Conservation (phyloP, 2,113 vertebrate genomes). For the Labeo catla region DNA sequence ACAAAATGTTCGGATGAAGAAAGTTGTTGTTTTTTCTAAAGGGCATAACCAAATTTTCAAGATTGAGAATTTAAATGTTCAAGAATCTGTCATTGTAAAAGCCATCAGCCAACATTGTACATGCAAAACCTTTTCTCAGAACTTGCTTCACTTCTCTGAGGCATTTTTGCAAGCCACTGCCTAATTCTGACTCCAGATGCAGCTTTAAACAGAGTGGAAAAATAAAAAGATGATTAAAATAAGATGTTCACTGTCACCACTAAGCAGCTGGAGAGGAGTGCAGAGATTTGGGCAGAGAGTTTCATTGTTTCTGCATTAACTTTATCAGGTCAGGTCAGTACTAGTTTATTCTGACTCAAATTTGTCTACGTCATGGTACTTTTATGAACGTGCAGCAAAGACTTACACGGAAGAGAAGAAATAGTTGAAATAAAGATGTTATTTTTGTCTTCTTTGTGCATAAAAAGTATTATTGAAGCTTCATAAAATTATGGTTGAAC, state of each 20-base stretch:
- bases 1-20: neutral
- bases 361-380: neutral
- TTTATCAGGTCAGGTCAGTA: neutral
- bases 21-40: neutral
- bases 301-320: neutral
- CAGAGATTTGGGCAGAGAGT: neutral
- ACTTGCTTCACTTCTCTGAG: neutral
- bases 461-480: too few relatives aligned
- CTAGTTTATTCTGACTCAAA: neutral
- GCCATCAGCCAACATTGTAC: too few relatives aligned
- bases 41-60: neutral
- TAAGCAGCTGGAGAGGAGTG: neutral
- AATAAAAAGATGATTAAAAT: neutral
- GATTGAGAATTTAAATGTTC: constrained; percentile 5
- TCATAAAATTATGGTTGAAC: too few relatives aligned
- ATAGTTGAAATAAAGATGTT: too few relatives aligned
- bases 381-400: too few relatives aligned
- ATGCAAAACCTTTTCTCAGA: neutral
- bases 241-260: neutral
- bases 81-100: neutral
- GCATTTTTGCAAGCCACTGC: neutral
- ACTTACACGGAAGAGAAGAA: too few relatives aligned
- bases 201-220: constrained; percentile 3
- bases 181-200: neutral
- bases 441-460: too few relatives aligned